phyloP scores from a whole-genome alignment of 2,888 invertebrate species.

The Lasioglossum oenotherae region DNA sequence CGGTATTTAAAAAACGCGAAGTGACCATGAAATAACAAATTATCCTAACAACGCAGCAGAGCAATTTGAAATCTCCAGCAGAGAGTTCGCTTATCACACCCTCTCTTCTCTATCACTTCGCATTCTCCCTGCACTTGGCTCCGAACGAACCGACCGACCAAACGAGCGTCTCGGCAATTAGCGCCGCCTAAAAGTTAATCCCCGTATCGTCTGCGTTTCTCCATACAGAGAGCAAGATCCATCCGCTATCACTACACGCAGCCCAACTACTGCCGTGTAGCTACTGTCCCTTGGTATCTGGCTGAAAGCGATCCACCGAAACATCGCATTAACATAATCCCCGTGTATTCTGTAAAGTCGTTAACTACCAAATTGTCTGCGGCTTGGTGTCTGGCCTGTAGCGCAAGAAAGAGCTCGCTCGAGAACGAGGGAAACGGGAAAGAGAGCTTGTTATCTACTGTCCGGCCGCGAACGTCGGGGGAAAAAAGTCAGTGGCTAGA shows the following conservation, averaged over 20 bases:
- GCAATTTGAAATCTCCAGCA: neutral
- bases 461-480: neutral
- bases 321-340: constrained; percentile 74
- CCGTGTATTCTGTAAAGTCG: constrained; percentile 64
- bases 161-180: constrained; percentile 42
- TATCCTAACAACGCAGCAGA: too few relatives aligned
- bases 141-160: neutral
- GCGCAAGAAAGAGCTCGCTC: neutral
- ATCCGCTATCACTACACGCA: constrained; percentile 11
- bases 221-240: constrained; percentile 39
- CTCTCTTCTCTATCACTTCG: neutral
- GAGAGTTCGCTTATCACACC: neutral
- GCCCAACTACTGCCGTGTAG: neutral
- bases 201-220: constrained; percentile 42
- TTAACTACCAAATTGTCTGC: constrained; percentile 56
- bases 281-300: constrained; percentile 28
- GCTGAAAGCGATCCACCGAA: constrained; percentile 62
- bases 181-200: constrained; percentile 47
- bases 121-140: neutral
- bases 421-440: neutral
- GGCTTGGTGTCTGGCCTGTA: constrained; percentile 10
- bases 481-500: constrained; percentile 17
- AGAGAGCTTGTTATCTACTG: constrained; percentile 21
- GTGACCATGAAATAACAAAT: neutral
- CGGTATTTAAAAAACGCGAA: too few relatives aligned